Evolutionary conservation across 2,888 invertebrate species (phyloP), one percentile per base, ranked within the genome.

Genomic region (Papilio demoleus): DNA sequence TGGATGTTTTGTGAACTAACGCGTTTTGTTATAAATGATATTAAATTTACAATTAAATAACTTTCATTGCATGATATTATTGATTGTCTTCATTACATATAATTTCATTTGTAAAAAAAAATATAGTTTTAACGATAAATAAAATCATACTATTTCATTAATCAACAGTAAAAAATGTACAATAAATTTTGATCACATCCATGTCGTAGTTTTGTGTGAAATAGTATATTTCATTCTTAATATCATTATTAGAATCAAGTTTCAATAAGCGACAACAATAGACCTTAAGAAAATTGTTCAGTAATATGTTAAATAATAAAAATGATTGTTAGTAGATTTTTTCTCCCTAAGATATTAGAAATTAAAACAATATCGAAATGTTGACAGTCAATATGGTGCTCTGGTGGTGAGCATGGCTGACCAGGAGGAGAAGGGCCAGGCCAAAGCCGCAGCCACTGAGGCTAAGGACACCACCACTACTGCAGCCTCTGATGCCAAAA

Each of bases 361-460:
- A 45, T 9, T 19, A 19, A 19, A 9, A 45, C 11, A 19, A 45
- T 58, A 31, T 31, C 4, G 8, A 14, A 74, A 24, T 72, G 53
- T 74, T 72, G 76, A 40, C 86, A 93, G 93, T 79, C 92, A 93
- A 81, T 93, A 92, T 70, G 93, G 92, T 9, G 88, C 87, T 2
- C 76, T 93, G 70, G 93, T 93, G 61, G 92, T 93, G 67, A 89
- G 87, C 76, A 80, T 92, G 85, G 85, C 88, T 1, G 87, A 85
- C 56, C 80, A 84, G 12, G 85, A 81, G 2, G 81, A 80, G 4
- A 81, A 81, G 22, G 73, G 65, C 4, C 76, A 73, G 40, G 71
- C 70, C 5, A 81, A 78, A 63, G 62, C 77, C 8, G 38, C 70
- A 2, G 75, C 63, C 3, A 24, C 72, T 0, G 83, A 84, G 0